Percentiles rank a stretch among this genome's conserved stretches.
Evolutionary conservation across 2,113 vertebrate genomes (phyloP).

Genomic region (Scortum barcoo): DNA sequence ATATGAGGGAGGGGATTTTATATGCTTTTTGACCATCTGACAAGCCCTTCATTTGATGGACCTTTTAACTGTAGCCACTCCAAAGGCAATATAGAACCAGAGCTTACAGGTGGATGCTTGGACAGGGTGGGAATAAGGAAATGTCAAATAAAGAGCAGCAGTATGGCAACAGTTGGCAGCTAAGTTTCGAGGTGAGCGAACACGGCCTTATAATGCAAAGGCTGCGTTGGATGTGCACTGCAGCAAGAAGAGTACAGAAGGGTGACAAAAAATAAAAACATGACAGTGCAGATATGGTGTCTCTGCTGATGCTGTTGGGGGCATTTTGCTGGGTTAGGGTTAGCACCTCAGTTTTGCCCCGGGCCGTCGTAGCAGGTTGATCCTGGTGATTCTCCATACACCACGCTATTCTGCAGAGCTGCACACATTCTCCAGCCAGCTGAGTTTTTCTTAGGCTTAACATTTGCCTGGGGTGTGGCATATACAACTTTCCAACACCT

Average conservation of each 20-base stretch:
- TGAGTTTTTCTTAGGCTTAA: constrained; percentile 25
- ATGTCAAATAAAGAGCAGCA: too few species aligned
- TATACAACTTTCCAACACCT: constrained; percentile 9
- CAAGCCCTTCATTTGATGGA: background rate
- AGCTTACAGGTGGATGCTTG: too few species aligned
- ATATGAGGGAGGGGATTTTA: background rate
- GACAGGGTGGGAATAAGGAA: too few species aligned
- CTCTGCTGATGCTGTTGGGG: too few species aligned
- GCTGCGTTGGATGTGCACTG: background rate
- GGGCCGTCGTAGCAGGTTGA: background rate
- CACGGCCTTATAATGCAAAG: background rate
- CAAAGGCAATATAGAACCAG: too few species aligned
- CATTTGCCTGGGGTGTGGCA: constrained; percentile 22
- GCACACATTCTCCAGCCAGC: constrained; percentile 6
- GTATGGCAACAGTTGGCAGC: too few species aligned
- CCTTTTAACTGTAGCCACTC: background rate
- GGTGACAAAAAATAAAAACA: too few species aligned
- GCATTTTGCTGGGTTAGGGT: too few species aligned
- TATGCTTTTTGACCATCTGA: background rate
- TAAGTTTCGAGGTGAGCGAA: too few species aligned
- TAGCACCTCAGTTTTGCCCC: background rate
- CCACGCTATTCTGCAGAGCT: background rate
- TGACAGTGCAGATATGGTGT: too few species aligned
- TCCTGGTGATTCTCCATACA: background rate
- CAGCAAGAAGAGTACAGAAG: background rate